Percentiles rank a stretch among this genome's conserved stretches.
phyloP scores from a whole-genome alignment of 2,797 vertebrate genomes.

The Hippocampus kuda region DNA sequence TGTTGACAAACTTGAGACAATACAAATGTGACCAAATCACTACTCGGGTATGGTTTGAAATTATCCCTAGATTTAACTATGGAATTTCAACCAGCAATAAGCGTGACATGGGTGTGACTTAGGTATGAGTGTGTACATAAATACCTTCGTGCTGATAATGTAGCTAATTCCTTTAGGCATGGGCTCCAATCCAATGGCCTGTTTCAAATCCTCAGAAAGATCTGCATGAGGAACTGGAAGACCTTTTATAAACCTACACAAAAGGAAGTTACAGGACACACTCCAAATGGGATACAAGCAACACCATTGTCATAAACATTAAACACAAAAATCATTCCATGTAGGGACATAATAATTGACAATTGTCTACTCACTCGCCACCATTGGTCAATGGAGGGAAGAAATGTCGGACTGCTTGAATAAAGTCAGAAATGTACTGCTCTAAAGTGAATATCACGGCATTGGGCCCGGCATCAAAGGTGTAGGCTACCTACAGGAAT shows the following conservation, averaged over 20 bases:
- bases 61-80: neutral
- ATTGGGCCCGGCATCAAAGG: slow-evolving; percentile 91
- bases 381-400: slow-evolving; percentile 78
- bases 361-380: slow-evolving; percentile 70
- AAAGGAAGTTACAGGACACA: slow-evolving; percentile 6
- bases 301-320: neutral
- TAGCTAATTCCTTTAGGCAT: slow-evolving; percentile 70
- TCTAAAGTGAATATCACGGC: slow-evolving; percentile 81
- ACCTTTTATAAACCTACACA: slow-evolving; percentile 78
- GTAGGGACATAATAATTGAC: neutral
- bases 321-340: neutral
- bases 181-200: slow-evolving; percentile 62
- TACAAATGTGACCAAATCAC: neutral
- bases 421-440: slow-evolving; percentile 74
- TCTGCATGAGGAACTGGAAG: slow-evolving; percentile 52
- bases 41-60: neutral
- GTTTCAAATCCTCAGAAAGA: slow-evolving; percentile 67
- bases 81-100: neutral
- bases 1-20: neutral
- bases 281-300: neutral
- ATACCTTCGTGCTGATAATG: slow-evolving; percentile 83
- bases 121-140: neutral
- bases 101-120: neutral
- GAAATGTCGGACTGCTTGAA: slow-evolving; percentile 71
- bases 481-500: slow-evolving; percentile 78